A percentile compares a stretch with the other conserved stretches of the same genome.
phyloP scores from a whole-genome alignment of 2,888 invertebrate species.

The Agrochola lychnidis region DNA sequence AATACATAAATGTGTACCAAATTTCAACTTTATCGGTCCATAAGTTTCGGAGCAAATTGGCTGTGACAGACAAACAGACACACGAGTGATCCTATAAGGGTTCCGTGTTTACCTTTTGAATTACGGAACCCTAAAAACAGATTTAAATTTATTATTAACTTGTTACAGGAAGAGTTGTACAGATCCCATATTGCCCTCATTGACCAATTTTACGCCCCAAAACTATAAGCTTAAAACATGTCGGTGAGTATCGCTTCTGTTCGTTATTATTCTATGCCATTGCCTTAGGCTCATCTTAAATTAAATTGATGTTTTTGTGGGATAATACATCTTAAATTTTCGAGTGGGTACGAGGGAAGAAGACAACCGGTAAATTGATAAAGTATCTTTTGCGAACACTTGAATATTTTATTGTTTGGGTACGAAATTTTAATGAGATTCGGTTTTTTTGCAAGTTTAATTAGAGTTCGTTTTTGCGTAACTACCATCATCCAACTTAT shows the following conservation, averaged over 20 bases:
- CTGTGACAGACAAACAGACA: no score
- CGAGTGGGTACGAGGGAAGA: constrained; percentile 33
- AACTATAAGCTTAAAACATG: no score
- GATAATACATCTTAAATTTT: constrained; percentile 50
- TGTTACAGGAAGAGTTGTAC: no score
- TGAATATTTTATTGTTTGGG: constrained; percentile 6
- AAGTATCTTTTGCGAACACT: constrained; percentile 19
- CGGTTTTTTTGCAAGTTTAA: not conserved
- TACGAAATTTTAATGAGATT: constrained; percentile 3
- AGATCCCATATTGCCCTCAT: not conserved
- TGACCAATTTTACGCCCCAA: not conserved
- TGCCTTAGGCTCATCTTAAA: constrained; percentile 51
- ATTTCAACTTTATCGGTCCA: no score
- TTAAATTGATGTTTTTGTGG: constrained; percentile 64
- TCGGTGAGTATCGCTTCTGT: constrained; percentile 3
- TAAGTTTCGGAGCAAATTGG: no score
- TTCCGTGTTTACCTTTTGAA: no score
- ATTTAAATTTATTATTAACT: no score
- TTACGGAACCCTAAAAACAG: no score
- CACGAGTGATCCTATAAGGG: no score
- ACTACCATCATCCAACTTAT: not conserved
- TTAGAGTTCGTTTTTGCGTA: not conserved
- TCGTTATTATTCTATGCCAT: constrained; percentile 2
- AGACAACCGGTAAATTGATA: constrained; percentile 29
- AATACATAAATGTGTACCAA: no score